Evolutionary conservation across 1,140 invertebrate species (phyloP).

Genomic region (Steinernema feltiae): DNA sequence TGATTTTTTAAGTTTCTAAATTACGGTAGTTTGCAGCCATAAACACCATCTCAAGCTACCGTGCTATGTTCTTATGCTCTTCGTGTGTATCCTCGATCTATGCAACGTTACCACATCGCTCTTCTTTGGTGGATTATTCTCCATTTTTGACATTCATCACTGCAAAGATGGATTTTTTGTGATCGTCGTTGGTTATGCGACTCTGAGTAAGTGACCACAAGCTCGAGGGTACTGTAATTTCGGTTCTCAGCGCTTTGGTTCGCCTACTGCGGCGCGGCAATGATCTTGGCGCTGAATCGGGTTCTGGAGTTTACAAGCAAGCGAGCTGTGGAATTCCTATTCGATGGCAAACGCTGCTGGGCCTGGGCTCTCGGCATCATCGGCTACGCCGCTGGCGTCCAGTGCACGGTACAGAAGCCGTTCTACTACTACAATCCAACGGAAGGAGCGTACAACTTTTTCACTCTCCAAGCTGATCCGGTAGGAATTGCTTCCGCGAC

Average conservation of each 20-base stretch:
- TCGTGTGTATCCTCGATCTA: not conserved
- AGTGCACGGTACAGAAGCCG: not conserved
- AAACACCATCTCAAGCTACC: not conserved
- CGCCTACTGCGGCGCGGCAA: not conserved
- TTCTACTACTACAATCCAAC: slow-evolving; percentile 4
- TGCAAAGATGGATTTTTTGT: not conserved
- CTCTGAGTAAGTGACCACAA: not conserved
- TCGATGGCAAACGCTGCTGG: not conserved
- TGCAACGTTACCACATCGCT: not conserved
- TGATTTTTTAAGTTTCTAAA: not conserved
- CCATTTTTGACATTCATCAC: not conserved
- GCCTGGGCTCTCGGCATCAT: not conserved
- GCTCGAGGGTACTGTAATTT: not conserved
- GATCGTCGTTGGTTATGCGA: not conserved
- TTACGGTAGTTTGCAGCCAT: not conserved
- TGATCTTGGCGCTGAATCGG: not conserved
- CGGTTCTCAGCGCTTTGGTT: not conserved
- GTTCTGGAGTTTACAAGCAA: not conserved
- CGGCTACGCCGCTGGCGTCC: not conserved
- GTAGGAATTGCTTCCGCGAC: not conserved
- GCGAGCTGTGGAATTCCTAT: not conserved
- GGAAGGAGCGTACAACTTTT: not conserved
- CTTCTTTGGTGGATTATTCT: not conserved
- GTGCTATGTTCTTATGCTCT: not conserved
- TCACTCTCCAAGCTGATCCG: not conserved